Conservation (phyloP, 2,888 invertebrate species). For the Panopea generosa region DNA sequence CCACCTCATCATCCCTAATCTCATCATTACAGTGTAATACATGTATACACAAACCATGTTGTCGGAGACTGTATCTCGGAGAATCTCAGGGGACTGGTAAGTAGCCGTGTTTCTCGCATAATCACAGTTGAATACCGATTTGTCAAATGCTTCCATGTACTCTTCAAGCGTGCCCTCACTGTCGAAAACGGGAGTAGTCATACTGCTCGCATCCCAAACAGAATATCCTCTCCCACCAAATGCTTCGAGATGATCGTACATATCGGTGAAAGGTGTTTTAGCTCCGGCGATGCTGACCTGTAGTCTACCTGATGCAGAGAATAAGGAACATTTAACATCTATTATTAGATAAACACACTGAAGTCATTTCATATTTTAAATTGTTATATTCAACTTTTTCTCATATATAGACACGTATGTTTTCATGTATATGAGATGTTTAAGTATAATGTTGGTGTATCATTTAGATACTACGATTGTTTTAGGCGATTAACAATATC, state of each 20-base stretch:
- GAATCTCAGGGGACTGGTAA: constrained; percentile 63
- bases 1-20: no score
- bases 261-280: constrained; percentile 37
- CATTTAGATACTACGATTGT: no score
- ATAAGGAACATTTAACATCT: no score
- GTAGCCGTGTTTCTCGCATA: constrained; percentile 39
- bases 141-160: constrained; percentile 50
- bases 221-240: constrained; percentile 72
- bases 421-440: no score
- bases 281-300: constrained; percentile 60
- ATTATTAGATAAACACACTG: neutral
- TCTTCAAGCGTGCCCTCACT: constrained; percentile 65
- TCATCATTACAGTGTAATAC: neutral
- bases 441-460: no score
- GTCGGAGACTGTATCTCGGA: constrained; percentile 62
- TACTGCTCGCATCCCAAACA: constrained; percentile 62
- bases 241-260: constrained; percentile 41
- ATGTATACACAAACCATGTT: constrained; percentile 47
- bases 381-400: no score
- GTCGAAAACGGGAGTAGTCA: constrained; percentile 58
- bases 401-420: no score
- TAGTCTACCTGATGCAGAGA: constrained; percentile 69
- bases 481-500: no score
- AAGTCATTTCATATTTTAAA: no score
- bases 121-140: constrained; percentile 66